Evolutionary conservation across 2,797 vertebrate species (phyloP).

Genomic region (Eulemur albifrons): DNA sequence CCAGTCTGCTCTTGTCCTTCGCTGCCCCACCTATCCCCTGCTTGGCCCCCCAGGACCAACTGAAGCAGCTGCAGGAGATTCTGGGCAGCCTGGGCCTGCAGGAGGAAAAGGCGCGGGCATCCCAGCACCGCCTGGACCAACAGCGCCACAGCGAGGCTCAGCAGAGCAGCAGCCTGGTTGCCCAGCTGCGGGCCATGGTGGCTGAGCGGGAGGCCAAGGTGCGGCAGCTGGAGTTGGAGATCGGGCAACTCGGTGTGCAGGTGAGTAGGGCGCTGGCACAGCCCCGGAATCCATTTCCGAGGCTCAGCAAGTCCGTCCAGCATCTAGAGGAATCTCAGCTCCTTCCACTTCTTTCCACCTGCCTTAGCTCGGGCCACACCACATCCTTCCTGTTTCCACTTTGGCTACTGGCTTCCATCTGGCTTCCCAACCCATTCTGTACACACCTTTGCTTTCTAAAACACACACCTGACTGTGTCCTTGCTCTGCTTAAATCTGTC

Average conservation of each 20-base stretch:
- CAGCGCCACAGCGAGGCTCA: constrained; percentile 81
- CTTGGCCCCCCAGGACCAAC: constrained; percentile 50
- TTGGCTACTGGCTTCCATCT: neutral
- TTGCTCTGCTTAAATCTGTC: neutral
- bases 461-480: neutral
- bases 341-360: neutral
- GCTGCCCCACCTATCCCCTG: neutral
- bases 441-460: neutral
- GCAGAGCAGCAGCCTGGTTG: constrained; percentile 81
- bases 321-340: neutral
- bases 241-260: constrained; percentile 82
- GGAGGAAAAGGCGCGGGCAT: constrained; percentile 76
- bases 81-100: constrained; percentile 87
- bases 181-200: constrained; percentile 86
- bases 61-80: constrained; percentile 90
- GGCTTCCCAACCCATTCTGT: neutral
- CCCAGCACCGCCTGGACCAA: constrained; percentile 72
- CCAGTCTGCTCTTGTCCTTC: no score
- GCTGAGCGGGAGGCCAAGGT: constrained; percentile 88
- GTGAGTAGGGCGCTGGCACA: constrained; percentile 72
- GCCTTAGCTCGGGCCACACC: neutral
- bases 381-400: fast-evolving
- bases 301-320: neutral
- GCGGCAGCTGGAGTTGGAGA: constrained; percentile 86
- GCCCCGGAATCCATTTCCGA: neutral